Evolutionary conservation across 2,797 vertebrate species (phyloP).

Genomic region (Cynodonichthys magdalenae): DNA sequence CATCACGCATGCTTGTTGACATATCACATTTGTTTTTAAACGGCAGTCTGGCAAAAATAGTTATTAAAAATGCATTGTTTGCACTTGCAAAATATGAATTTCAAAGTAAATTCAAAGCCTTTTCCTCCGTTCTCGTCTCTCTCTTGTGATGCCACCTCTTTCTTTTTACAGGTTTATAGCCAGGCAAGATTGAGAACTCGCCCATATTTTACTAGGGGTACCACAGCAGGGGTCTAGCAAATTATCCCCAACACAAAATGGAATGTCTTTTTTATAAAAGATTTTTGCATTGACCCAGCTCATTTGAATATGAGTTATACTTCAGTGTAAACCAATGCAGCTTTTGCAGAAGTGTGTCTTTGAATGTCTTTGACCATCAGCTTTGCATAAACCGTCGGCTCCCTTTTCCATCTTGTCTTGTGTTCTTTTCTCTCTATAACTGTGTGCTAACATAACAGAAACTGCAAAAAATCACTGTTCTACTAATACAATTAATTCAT

Average conservation of each 20-base stretch:
- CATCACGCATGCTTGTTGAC: constrained; percentile 21
- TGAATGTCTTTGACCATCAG: constrained; percentile 64
- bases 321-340: constrained; percentile 41
- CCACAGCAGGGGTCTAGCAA: constrained; percentile 53
- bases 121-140: neutral
- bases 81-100: constrained; percentile 37
- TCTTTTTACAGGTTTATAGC: constrained; percentile 36
- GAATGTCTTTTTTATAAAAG: constrained; percentile 53
- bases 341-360: constrained; percentile 47
- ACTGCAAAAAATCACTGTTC: constrained; percentile 50
- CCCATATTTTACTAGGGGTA: constrained; percentile 34
- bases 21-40: constrained; percentile 11
- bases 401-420: constrained; percentile 41
- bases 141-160: constrained; percentile 28
- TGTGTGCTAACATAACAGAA: constrained; percentile 47
- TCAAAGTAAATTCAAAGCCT: constrained; percentile 26
- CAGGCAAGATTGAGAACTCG: constrained; percentile 45
- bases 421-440: constrained; percentile 31
- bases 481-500: constrained; percentile 49
- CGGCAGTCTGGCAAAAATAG: constrained; percentile 15
- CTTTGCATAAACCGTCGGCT: constrained; percentile 61
- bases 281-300: constrained; percentile 53
- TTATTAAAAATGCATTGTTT: constrained; percentile 39
- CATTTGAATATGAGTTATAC: constrained; percentile 53
- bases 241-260: constrained; percentile 52